Evolutionary conservation across 2,797 vertebrate genomes (phyloP).

Genomic region (Urosaurus nigricauda): DNA sequence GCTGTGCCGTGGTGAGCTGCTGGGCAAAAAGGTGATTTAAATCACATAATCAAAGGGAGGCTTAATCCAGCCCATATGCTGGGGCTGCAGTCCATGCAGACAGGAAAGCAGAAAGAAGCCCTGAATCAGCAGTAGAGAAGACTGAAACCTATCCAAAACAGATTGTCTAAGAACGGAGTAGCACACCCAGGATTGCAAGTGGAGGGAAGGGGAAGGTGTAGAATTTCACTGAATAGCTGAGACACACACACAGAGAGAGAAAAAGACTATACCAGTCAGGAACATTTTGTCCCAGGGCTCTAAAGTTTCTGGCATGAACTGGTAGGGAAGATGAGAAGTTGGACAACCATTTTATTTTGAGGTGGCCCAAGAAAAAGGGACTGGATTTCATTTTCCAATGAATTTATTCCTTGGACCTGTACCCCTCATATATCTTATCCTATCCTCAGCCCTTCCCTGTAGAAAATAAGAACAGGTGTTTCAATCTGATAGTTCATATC

Average conservation of each 20-base stretch:
- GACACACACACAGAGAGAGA: fast-evolving
- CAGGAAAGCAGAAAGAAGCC: conserved; percentile 55
- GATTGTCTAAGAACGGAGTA: conserved; percentile 38
- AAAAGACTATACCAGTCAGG: conserved; percentile 17
- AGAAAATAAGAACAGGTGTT: not conserved
- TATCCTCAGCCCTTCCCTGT: not conserved
- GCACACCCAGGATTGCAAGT: conserved; percentile 25
- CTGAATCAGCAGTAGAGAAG: conserved; percentile 48
- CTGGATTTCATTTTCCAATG: not conserved
- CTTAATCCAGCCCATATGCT: conserved; percentile 58
- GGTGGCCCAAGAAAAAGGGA: not conserved
- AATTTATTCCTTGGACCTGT: not conserved
- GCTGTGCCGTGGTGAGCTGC: conserved; percentile 44
- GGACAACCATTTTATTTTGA: conserved; percentile 28
- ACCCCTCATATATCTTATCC: not conserved
- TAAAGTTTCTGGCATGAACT: conserved; percentile 26
- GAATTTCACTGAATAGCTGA: conserved; percentile 30
- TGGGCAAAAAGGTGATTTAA: conserved; percentile 63
- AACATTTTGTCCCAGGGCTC: conserved; percentile 38
- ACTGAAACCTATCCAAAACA: conserved; percentile 59
- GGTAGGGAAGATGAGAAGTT: conserved; percentile 21
- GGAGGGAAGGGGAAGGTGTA: conserved; percentile 25
- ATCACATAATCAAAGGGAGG: conserved; percentile 47
- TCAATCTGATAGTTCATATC: not conserved
- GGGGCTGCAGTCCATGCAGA: conserved; percentile 34